Evolutionary conservation across 2,797 vertebrate genomes (phyloP).

Genomic region (Semaprochilodus insignis): DNA sequence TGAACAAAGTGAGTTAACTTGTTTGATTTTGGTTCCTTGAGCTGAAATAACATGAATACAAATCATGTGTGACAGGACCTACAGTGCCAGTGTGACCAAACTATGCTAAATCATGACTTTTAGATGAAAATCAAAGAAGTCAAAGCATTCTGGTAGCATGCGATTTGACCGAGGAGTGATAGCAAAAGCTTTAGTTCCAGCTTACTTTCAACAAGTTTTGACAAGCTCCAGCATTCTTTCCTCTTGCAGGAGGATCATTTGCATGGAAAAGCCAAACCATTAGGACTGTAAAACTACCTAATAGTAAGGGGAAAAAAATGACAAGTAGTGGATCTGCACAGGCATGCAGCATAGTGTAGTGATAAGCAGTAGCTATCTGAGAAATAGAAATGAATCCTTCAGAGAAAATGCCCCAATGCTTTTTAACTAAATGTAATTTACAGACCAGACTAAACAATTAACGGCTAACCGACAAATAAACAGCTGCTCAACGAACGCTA

Average conservation of each 20-base stretch:
- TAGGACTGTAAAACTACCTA: conserved; percentile 2
- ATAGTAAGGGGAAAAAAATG: not conserved
- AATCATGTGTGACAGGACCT: not conserved
- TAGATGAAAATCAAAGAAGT: not conserved
- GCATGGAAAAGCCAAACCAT: conserved; percentile 24
- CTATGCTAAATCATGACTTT: conserved; percentile 18
- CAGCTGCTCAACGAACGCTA: not conserved
- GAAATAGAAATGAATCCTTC: not conserved
- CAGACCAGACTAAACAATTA: too few species aligned
- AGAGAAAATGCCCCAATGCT: not conserved
- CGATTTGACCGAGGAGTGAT: conserved; percentile 1
- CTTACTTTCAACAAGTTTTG: conserved; percentile 21
- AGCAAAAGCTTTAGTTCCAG: not conserved
- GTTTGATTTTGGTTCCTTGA: not conserved
- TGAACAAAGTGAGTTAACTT: not conserved
- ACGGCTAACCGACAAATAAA: not conserved
- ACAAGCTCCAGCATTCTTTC: conserved; percentile 38
- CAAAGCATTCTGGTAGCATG: not conserved
- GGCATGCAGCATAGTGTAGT: not conserved
- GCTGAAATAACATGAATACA: not conserved
- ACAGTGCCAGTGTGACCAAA: not conserved
- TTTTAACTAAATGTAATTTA: not conserved
- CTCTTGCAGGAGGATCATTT: conserved; percentile 1
- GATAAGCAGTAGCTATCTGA: not conserved
- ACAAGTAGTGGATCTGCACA: not conserved